Evolutionary conservation across 1,140 invertebrate species (phyloP).

Genomic region (Solenopsis fugax): DNA sequence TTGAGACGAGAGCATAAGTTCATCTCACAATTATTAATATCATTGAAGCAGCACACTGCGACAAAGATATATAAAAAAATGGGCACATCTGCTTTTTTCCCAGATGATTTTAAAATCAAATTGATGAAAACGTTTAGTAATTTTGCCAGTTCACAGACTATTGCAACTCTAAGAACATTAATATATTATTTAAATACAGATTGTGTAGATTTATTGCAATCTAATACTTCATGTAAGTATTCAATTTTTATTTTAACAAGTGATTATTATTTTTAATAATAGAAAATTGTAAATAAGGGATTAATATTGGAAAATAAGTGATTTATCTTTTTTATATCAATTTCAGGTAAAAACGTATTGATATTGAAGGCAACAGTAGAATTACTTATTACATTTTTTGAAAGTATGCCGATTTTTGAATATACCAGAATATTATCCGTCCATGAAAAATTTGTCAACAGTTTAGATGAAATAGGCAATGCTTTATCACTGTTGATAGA

Average conservation of each 20-base stretch:
- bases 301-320: constrained; percentile 38
- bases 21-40: constrained; percentile 66
- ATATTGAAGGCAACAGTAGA: constrained; percentile 72
- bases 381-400: constrained; percentile 73
- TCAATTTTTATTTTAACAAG: constrained; percentile 1
- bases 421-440: constrained; percentile 58
- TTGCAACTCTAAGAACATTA: constrained; percentile 65
- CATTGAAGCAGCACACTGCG: constrained; percentile 36
- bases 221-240: constrained; percentile 53
- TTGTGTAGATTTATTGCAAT: constrained; percentile 59
- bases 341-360: constrained; percentile 72
- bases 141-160: constrained; percentile 60
- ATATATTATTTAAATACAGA: constrained; percentile 66
- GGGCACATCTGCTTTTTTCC: constrained; percentile 40
- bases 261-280: constrained; percentile 22
- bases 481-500: constrained; percentile 70
- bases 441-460: constrained; percentile 76
- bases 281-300: background rate
- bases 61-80: background rate
- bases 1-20: constrained; percentile 76
- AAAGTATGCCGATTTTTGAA: constrained; percentile 76
- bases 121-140: constrained; percentile 41
- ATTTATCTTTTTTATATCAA: constrained; percentile 39
- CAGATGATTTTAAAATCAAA: constrained; percentile 62
- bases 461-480: constrained; percentile 72